Evolutionary conservation across 1,140 invertebrate species (phyloP), one percentile per base, ranked within the genome.

Genomic region (Wiebesia pumilae): DNA sequence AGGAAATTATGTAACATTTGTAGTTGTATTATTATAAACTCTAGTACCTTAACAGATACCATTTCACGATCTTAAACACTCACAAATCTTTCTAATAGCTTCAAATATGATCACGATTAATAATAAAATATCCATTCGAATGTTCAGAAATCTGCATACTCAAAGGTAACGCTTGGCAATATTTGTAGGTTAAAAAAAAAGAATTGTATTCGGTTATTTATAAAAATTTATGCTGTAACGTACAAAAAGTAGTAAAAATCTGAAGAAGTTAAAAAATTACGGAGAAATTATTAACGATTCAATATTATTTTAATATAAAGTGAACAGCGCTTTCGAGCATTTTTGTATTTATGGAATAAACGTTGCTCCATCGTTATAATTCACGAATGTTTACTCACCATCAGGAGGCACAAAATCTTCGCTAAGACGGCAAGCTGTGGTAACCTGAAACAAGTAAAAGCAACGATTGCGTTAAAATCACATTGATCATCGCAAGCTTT

Each of bases 321-420:
- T 30, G 43, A 43, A 75, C 24, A 75, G n/a, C 35, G 30, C 14
- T 19, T 4, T 54, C 16, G 21, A 78, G 38, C 33, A 47, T 51
- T 78, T n/a, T n/a, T 54, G 27, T 35, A 21, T 40, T 65, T 21
- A 62, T 19, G 16, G 16, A 43, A 67, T 81, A 81, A 43, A 38
- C 47, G 65, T 21, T 9, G 33, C 24, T 58, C 38, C 6, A 27
- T 65, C 14, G 27, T 43, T 12, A 54, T 71, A 71, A 54, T 73
- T 73, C 27, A 65, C 0, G 27, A 71, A 43, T 75, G 19, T 86
- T 75, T 85, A 95, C 96, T 96, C 93, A 96, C 96, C 96, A 96
- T 97, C 95, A 96, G 96, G 96, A 96, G 96, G 96, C 96, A 96
- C 95, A 96, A 96, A 96, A 96, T 96, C 95, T 96, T 96, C 95